These are phyloP conservation scores for Trypoxylus dichotomus DNA, from an alignment of 1,140 invertebrate genomes.

Conservation along the genomic window DNA sequence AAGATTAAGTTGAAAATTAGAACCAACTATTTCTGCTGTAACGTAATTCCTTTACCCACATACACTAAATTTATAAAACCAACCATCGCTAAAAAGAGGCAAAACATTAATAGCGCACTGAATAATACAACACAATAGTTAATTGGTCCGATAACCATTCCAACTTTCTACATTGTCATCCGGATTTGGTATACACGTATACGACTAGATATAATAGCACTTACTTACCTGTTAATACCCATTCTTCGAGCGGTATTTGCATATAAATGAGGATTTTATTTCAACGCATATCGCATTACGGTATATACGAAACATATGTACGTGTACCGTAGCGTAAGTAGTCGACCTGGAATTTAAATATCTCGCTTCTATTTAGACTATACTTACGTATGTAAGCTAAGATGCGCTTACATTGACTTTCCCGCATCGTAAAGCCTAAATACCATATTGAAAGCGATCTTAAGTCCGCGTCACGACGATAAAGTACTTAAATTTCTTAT, in stretches of 20 bases:
- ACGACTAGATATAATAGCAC: not conserved
- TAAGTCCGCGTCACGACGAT: not conserved
- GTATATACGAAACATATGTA: not conserved
- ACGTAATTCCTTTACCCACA: too few species aligned
- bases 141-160: not conserved
- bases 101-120: not conserved
- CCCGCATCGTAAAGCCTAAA: not conserved
- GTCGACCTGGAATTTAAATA: slow-evolving; percentile 12
- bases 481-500: slow-evolving; percentile 10
- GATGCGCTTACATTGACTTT: not conserved
- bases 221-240: slow-evolving; percentile 9
- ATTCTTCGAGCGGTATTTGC: slow-evolving; percentile 8
- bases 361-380: not conserved
- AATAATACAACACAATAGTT: slow-evolving; percentile 2
- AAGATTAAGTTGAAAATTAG: too few species aligned
- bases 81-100: too few species aligned
- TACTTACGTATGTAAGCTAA: not conserved
- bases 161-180: slow-evolving; percentile 17
- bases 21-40: too few species aligned
- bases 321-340: not conserved
- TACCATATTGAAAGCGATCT: slow-evolving; percentile 9
- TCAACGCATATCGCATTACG: slow-evolving; percentile 12
- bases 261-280: slow-evolving; percentile 23
- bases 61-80: too few species aligned
- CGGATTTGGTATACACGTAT: not conserved